These are phyloP conservation scores for Zaprionus africanus DNA, from an alignment of 1,140 invertebrate genomes.

Conservation along the genomic window DNA sequence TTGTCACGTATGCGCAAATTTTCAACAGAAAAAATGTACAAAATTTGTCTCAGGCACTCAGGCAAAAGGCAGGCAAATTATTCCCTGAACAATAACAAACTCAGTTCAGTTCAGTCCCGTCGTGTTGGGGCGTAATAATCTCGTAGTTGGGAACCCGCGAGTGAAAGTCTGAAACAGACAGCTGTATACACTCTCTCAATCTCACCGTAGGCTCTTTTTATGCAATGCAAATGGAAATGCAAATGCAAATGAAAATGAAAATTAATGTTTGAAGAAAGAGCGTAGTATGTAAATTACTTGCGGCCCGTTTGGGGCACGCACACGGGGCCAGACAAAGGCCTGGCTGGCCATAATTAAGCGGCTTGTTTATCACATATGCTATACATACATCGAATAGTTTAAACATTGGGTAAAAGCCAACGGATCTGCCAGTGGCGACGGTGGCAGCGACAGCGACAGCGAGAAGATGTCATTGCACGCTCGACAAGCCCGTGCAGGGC, in stretches of 20 bases:
- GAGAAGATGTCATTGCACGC: constrained; percentile 21
- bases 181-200: not conserved
- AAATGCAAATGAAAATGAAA: constrained; percentile 29
- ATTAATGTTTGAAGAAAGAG: constrained; percentile 31
- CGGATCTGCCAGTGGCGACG: not conserved
- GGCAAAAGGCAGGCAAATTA: not conserved
- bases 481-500: not conserved
- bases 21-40: constrained; percentile 21
- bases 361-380: constrained; percentile 46
- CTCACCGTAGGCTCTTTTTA: constrained; percentile 34
- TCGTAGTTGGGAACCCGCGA: constrained; percentile 28
- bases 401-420: constrained; percentile 45
- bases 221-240: constrained; percentile 41
- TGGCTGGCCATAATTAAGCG: constrained; percentile 49
- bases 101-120: not conserved
- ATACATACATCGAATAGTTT: constrained; percentile 48
- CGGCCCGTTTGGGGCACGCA: constrained; percentile 19
- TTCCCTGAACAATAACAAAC: constrained; percentile 17
- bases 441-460: not conserved
- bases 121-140: constrained; percentile 18
- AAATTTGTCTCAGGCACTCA: not conserved
- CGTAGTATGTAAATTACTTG: constrained; percentile 46
- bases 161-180: constrained; percentile 34
- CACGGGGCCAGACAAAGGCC: too few relatives aligned
- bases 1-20: constrained; percentile 69